Conservation (phyloP, 1,140 invertebrate genomes). For the Calliopsis andreniformis region DNA sequence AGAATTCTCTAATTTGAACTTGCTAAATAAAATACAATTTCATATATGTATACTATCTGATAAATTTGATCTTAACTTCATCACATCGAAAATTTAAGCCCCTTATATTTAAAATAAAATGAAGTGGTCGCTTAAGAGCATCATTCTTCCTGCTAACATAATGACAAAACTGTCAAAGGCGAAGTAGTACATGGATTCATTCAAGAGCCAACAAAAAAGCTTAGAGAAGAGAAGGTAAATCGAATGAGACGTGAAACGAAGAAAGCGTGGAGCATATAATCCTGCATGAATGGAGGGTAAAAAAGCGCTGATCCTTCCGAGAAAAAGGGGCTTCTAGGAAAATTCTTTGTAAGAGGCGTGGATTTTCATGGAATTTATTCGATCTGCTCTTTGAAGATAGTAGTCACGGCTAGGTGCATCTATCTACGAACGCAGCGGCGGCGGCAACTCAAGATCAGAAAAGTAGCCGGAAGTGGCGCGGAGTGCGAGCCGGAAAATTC, state of each 20-base stretch:
- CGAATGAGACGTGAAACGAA: constrained; percentile 23
- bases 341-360: constrained; percentile 32
- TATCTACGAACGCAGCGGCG: constrained; percentile 13
- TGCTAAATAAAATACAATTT: no score
- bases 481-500: constrained; percentile 59
- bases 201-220: not conserved
- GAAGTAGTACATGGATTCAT: no score
- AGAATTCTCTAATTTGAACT: no score
- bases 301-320: not conserved
- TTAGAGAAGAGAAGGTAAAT: not conserved
- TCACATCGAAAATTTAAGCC: no score
- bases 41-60: no score
- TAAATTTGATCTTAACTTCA: no score
- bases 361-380: constrained; percentile 48
- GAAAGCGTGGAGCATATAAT: not conserved
- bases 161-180: no score
- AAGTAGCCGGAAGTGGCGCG: constrained; percentile 59
- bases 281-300: constrained; percentile 6
- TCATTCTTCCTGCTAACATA: no score
- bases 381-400: constrained; percentile 37
- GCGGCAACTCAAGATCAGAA: constrained; percentile 51
- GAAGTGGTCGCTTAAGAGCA: no score
- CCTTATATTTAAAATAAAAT: no score
- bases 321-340: constrained; percentile 42
- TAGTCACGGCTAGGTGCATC: constrained; percentile 3